Evolutionary conservation across 1,140 invertebrate genomes (phyloP).

Genomic region (Coptotermes formosanus): DNA sequence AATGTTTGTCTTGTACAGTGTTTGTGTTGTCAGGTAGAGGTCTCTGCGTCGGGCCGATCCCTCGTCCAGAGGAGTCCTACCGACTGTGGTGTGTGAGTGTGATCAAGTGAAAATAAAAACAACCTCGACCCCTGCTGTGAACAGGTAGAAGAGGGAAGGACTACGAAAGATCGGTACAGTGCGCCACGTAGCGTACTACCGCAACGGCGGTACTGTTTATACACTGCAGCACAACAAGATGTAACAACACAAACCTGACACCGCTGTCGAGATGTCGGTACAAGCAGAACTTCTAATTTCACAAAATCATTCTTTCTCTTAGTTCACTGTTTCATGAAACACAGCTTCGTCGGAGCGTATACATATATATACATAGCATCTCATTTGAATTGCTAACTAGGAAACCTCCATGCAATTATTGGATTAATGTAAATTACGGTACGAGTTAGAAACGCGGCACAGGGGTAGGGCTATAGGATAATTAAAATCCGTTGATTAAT

Average conservation of each 20-base stretch:
- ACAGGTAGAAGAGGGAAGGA: too few species aligned
- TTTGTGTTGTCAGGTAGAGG: too few species aligned
- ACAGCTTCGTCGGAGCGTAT: neutral
- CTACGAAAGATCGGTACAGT: too few species aligned
- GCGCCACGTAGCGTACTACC: too few species aligned
- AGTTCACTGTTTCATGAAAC: neutral
- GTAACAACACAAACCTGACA: neutral
- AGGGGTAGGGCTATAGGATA: conserved; percentile 56
- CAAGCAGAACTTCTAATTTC: neutral
- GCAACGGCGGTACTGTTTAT: too few species aligned
- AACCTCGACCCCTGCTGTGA: too few species aligned
- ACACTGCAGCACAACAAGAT: neutral
- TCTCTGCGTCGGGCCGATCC: too few species aligned
- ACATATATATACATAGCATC: conserved; percentile 49
- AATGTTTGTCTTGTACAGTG: too few species aligned
- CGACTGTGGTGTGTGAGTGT: too few species aligned
- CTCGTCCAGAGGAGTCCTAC: too few species aligned
- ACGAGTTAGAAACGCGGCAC: conserved; percentile 43
- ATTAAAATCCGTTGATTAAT: conserved; percentile 97
- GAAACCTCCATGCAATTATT: conserved; percentile 89
- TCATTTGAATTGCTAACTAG: conserved; percentile 91
- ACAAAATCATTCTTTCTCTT: neutral
- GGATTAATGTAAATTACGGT: conserved; percentile 91
- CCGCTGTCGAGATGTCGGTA: neutral
- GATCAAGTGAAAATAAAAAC: too few species aligned